These are phyloP conservation scores for Zaprionus lineosus DNA, from an alignment of 2,888 invertebrate genomes.

Conservation along the genomic window DNA sequence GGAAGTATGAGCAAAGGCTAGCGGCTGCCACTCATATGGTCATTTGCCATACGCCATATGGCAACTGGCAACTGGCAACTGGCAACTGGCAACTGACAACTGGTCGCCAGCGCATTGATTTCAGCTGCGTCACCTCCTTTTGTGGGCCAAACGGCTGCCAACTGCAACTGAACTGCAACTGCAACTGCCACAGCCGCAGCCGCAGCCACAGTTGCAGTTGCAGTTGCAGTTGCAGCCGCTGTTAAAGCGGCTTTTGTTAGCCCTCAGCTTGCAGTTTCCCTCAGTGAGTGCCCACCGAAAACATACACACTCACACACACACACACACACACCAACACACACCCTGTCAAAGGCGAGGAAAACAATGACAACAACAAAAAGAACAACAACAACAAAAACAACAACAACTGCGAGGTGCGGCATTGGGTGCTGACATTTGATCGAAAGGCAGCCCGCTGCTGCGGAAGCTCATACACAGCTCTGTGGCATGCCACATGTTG, in stretches of 20 bases:
- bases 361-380: slow-evolving; percentile 1
- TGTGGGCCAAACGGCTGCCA: slow-evolving; percentile 45
- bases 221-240: too few species aligned
- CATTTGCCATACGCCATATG: neutral
- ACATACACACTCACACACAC: too few species aligned
- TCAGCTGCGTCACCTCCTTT: slow-evolving; percentile 72
- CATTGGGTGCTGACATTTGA: slow-evolving; percentile 60
- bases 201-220: slow-evolving; percentile 25
- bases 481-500: slow-evolving; percentile 25
- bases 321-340: slow-evolving; percentile 47
- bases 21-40: slow-evolving; percentile 32
- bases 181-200: slow-evolving; percentile 32
- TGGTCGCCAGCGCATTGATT: slow-evolving; percentile 66
- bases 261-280: slow-evolving; percentile 19
- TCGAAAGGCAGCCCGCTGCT: slow-evolving; percentile 65
- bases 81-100: slow-evolving; percentile 30
- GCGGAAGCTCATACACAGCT: slow-evolving; percentile 55
- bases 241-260: slow-evolving; percentile 7
- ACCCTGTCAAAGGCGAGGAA: too few species aligned
- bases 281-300: neutral
- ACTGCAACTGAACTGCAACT: slow-evolving; percentile 20
- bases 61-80: slow-evolving; percentile 8
- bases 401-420: slow-evolving; percentile 60
- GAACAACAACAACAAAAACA: slow-evolving; percentile 49
- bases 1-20: slow-evolving; percentile 50